Evolutionary conservation across 2,113 vertebrate genomes (phyloP).

Genomic region (Pandion haliaetus): DNA sequence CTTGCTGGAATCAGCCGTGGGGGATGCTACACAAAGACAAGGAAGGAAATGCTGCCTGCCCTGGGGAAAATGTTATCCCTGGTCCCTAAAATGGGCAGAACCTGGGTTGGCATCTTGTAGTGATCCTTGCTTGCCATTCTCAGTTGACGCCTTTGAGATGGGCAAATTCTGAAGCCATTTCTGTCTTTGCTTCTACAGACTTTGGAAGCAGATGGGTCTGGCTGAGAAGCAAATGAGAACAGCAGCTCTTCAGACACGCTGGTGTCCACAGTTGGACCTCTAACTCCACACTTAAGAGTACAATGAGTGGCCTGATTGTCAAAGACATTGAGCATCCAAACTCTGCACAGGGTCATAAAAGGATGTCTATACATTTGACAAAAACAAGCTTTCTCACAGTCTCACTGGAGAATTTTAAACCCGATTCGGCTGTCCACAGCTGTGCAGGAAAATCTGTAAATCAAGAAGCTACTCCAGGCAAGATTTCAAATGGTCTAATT

Average conservation of each 20-base stretch:
- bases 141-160: background rate
- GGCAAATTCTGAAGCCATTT: background rate
- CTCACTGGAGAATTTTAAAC: conserved; percentile 1
- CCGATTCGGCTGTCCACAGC: background rate
- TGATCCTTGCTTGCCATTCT: background rate
- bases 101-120: background rate
- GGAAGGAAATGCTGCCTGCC: background rate
- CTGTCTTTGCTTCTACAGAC: background rate
- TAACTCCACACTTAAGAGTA: background rate
- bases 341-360: background rate
- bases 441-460: conserved; percentile 26
- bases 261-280: background rate
- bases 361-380: background rate
- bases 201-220: background rate
- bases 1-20: background rate
- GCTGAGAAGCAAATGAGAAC: background rate
- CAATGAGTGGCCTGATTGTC: background rate
- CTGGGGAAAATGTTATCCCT: rapidly evolving
- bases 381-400: background rate
- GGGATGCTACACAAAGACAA: background rate
- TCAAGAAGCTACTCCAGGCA: conserved; percentile 50
- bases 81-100: background rate
- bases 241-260: background rate
- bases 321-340: background rate
- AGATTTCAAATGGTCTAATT: conserved; percentile 50